Evolutionary conservation across 2,888 invertebrate species (phyloP), one percentile per base, ranked within the genome.

Genomic region (Esperia sulphurella): DNA sequence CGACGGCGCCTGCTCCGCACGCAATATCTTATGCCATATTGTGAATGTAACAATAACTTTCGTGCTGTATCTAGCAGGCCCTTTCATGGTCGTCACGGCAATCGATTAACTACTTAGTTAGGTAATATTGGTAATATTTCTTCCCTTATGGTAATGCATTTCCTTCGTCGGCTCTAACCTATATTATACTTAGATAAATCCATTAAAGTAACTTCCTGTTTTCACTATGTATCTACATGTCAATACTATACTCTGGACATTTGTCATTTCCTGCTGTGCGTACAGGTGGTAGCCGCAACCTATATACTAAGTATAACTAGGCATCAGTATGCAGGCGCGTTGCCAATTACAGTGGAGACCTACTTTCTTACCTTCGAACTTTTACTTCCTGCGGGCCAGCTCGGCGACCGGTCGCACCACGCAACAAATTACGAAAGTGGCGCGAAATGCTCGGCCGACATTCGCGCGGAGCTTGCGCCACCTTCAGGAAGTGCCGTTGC

Each of bases 321-420:
- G 65, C 82, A 87, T 87, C 83, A 85, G 80, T 83, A 89, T 86
- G 85, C 87, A 87, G 83, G 84, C 86, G 70, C 73, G 78, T 75
- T 84, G 86, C 87, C 87, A 87, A 87, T 86, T 87, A 83, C 83
- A 85, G 79, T 63, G 75, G 84, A 86, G 88, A 88, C 89, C 89
- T 86, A 88, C 88, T 89, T 89, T 88, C 89, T 86, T 88, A 88
- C 86, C 89, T 88, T 87, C 87, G 88, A 89, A 89, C 89, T 89
- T 88, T 89, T 89, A 89, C 89, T 89, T 89, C 89, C 89, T 89
- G 86, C 86, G 87, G 86, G 83, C 83, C 83, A 72, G 79, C 84
- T 68, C 75, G 81, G 77, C 82, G 78, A 83, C 81, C 83, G 83
- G 81, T 79, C 83, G 85, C 79, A 75, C 88, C 82, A 86, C 87